phyloP scores from a whole-genome alignment of 2,113 vertebrate species.

The Microtus richardsoni region DNA sequence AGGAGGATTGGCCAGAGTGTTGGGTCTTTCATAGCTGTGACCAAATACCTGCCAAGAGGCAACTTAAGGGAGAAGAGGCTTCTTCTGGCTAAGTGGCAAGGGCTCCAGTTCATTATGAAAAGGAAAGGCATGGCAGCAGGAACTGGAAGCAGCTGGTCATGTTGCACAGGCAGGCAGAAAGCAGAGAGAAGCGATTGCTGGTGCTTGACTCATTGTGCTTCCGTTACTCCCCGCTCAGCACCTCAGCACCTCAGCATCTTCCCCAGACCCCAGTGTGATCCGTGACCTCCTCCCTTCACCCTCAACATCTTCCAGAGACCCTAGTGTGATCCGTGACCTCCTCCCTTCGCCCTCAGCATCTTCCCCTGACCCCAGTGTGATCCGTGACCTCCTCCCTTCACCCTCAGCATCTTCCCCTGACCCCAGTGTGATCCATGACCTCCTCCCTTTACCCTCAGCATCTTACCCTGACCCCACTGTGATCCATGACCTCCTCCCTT shows the following conservation, averaged over 20 bases:
- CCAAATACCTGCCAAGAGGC: neutral
- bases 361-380: no score
- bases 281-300: no score
- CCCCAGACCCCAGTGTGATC: no score
- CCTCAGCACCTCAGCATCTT: no score
- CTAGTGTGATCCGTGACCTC: no score
- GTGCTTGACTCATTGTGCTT: neutral
- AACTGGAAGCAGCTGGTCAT: neutral
- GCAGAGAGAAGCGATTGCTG: no score
- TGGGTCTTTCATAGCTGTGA: neutral
- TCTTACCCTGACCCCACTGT: neutral
- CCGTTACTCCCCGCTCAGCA: neutral
- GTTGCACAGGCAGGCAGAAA: neutral
- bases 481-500: neutral
- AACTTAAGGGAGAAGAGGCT: neutral
- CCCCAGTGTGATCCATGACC: no score
- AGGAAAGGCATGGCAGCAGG: neutral
- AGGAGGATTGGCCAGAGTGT: neutral
- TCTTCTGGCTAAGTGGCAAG: neutral
- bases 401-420: no score
- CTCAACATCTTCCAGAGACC: no score
- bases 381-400: no score
- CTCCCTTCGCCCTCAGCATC: no score
- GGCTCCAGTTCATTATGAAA: neutral
- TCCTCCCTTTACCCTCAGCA: no score